Conservation (phyloP, 2,888 invertebrate genomes). For the Agriotes lineatus region DNA sequence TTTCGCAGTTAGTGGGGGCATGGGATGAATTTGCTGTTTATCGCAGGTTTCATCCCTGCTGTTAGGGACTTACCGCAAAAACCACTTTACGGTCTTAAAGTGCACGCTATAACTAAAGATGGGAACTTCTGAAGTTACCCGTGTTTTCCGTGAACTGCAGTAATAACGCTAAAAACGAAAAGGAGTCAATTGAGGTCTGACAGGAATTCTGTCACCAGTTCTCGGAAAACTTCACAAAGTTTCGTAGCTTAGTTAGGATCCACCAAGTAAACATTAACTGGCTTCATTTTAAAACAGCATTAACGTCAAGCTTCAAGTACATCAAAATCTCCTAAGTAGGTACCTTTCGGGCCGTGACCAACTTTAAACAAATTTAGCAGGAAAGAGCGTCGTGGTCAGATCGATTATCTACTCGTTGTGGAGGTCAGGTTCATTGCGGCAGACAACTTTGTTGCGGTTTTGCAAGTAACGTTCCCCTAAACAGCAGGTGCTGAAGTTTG, state of each 20-base stretch:
- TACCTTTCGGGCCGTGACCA: neutral
- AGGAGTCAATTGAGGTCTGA: too few species aligned
- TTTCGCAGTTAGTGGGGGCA: neutral
- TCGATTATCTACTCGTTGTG: slow-evolving; percentile 25
- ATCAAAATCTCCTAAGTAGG: too few species aligned
- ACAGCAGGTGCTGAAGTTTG: slow-evolving; percentile 24
- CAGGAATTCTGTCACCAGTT: too few species aligned
- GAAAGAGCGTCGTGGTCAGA: slow-evolving; percentile 13
- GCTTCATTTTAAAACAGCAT: too few species aligned
- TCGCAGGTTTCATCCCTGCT: neutral
- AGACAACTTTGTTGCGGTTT: slow-evolving; percentile 18
- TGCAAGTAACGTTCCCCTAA: slow-evolving; percentile 8
- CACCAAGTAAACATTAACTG: too few species aligned
- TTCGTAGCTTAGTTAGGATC: too few species aligned
- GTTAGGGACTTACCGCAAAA: slow-evolving; percentile 5
- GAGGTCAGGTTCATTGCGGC: slow-evolving; percentile 22
- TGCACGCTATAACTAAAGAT: neutral
- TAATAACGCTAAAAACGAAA: too few species aligned
- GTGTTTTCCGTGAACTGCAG: too few species aligned
- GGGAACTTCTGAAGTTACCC: neutral
- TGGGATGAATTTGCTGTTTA: neutral
- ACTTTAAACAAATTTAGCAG: too few species aligned
- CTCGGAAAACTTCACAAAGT: too few species aligned
- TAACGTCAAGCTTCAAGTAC: too few species aligned
- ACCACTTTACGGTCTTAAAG: slow-evolving; percentile 13